These are phyloP conservation scores for Notoglanidium macrostoma DNA, from an alignment of 2,797 vertebrate species.

Conservation along the genomic window DNA sequence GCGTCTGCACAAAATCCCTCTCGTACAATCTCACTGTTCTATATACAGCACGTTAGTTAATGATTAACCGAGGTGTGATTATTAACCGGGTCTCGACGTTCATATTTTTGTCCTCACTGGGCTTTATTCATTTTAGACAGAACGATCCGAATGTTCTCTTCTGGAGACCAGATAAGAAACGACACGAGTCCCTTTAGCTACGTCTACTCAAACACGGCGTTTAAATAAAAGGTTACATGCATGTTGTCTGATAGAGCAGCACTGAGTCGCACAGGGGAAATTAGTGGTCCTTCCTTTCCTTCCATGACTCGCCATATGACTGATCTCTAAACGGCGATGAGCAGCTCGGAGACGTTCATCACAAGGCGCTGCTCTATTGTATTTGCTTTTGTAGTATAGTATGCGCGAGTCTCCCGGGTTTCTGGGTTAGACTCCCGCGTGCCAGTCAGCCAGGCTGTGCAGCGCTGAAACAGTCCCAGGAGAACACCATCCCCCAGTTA, in stretches of 20 bases:
- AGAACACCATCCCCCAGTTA: slow-evolving; percentile 60
- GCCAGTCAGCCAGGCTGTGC: slow-evolving; percentile 55
- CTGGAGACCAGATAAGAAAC: neutral
- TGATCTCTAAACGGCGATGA: slow-evolving; percentile 14
- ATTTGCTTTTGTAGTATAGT: slow-evolving; percentile 51
- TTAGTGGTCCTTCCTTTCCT: slow-evolving; percentile 25
- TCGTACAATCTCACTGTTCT: neutral
- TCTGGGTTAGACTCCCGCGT: slow-evolving; percentile 56
- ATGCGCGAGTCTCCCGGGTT: slow-evolving; percentile 47
- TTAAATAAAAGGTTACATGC: neutral
- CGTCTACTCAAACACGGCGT: neutral
- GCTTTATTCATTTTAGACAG: neutral
- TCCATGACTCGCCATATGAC: neutral
- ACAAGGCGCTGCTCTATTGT: slow-evolving; percentile 32
- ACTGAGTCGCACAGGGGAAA: slow-evolving; percentile 37
- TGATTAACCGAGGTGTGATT: neutral
- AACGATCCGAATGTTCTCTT: neutral
- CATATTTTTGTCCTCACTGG: neutral
- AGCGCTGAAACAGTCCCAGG: slow-evolving; percentile 57
- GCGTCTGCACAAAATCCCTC: neutral
- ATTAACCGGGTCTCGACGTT: neutral
- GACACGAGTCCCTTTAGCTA: neutral
- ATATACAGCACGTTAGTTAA: neutral
- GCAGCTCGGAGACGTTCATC: slow-evolving; percentile 20
- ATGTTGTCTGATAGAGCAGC: slow-evolving; percentile 6